Conservation (phyloP, 2,888 invertebrate species). For the Eupithecia insigniata region DNA sequence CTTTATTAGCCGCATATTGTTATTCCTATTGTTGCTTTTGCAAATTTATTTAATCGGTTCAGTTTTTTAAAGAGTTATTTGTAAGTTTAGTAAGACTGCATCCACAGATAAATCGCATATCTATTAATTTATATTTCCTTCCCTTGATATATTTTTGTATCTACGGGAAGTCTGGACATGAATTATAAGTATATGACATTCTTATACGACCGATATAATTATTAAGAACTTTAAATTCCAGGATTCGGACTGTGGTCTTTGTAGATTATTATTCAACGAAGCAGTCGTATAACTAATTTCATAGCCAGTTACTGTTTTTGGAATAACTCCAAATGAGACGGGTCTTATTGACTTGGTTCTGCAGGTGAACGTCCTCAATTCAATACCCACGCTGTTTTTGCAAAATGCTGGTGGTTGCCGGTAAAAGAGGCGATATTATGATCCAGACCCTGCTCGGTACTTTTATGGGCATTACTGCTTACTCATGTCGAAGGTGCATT, state of each 20-base stretch:
- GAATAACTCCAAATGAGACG: conserved; percentile 65
- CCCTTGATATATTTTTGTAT: conserved; percentile 33
- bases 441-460: conserved; percentile 46
- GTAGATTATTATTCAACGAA: conserved; percentile 32
- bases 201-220: conserved; percentile 20
- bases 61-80: no score
- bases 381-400: conserved; percentile 65
- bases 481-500: conserved; percentile 56
- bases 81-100: not conserved
- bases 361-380: conserved; percentile 70
- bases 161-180: conserved; percentile 29
- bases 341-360: conserved; percentile 62
- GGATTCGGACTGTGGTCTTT: conserved; percentile 22
- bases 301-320: conserved; percentile 66
- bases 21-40: conserved; percentile 40
- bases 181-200: conserved; percentile 29
- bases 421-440: conserved; percentile 53
- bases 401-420: conserved; percentile 49
- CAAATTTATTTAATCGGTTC: conserved; percentile 23
- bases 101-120: conserved; percentile 17
- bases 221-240: conserved; percentile 19
- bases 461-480: conserved; percentile 61
- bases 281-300: conserved; percentile 33
- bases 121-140: conserved; percentile 41
- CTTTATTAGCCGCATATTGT: conserved; percentile 40